Conservation (phyloP, 1,140 invertebrate species). For the Mamestra configurata region DNA sequence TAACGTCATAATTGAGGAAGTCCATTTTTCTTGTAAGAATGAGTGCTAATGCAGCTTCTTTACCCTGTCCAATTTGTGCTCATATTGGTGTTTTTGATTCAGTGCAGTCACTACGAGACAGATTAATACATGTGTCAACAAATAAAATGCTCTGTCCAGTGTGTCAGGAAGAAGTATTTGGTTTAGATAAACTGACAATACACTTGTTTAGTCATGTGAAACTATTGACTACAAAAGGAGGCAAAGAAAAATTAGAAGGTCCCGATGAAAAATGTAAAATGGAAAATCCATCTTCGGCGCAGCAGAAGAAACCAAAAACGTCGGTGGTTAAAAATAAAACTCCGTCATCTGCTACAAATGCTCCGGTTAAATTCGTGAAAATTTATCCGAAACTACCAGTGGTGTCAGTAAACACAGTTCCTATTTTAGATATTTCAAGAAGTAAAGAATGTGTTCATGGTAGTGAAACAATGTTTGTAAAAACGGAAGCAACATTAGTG, state of each 20-base stretch:
- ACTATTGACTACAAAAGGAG: slow-evolving; percentile 62
- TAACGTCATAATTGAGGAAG: slow-evolving; percentile 28
- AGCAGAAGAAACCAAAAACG: slow-evolving; percentile 71
- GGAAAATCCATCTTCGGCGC: slow-evolving; percentile 57
- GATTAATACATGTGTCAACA: slow-evolving; percentile 92
- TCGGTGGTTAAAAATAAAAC: slow-evolving; percentile 79
- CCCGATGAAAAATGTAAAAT: slow-evolving; percentile 55
- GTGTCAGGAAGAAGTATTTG: slow-evolving; percentile 92
- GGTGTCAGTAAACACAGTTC: slow-evolving; percentile 78
- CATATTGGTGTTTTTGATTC: slow-evolving; percentile 91
- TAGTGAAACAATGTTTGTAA: slow-evolving; percentile 63
- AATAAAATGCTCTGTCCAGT: slow-evolving; percentile 92
- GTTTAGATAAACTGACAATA: slow-evolving; percentile 95
- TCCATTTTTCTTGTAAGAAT: slow-evolving; percentile 59
- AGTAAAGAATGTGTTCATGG: slow-evolving; percentile 60
- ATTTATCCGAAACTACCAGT: slow-evolving; percentile 83
- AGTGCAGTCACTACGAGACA: slow-evolving; percentile 91
- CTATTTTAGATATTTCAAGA: slow-evolving; percentile 78
- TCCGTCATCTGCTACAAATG: slow-evolving; percentile 58
- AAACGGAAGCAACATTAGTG: slow-evolving; percentile 73
- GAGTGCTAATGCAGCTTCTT: slow-evolving; percentile 88
- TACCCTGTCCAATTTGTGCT: slow-evolving; percentile 93
- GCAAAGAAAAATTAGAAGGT: slow-evolving; percentile 50
- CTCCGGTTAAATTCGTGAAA: slow-evolving; percentile 83
- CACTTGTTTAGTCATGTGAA: slow-evolving; percentile 92